These are phyloP conservation scores for Conus canariensis DNA, from an alignment of 2,888 invertebrate genomes.

Conservation along the genomic window DNA sequence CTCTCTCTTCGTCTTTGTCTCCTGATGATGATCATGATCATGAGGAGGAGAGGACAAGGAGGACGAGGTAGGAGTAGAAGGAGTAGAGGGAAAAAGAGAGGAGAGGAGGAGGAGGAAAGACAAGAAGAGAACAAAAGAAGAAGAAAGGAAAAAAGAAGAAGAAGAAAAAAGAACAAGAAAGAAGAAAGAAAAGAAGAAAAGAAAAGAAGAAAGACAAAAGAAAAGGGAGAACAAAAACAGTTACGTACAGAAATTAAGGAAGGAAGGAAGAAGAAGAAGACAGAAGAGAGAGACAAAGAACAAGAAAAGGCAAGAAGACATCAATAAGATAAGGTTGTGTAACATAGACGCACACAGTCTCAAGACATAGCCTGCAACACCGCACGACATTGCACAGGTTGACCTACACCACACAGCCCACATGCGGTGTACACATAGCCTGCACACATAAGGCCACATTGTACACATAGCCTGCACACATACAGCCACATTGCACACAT, in stretches of 20 bases:
- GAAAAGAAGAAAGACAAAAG: not conserved
- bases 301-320: not conserved
- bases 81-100: not conserved
- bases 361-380: not conserved
- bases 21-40: no score
- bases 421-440: constrained; percentile 87
- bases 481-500: not conserved
- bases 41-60: no score
- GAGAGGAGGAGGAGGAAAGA: not conserved
- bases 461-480: not conserved
- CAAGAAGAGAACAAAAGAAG: not conserved
- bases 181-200: not conserved
- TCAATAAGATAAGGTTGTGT: not conserved
- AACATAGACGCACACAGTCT: not conserved
- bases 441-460: constrained; percentile 45
- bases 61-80: not conserved
- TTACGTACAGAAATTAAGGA: no score
- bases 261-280: no score
- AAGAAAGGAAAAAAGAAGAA: not conserved
- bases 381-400: no score
- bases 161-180: not conserved
- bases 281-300: no score
- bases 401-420: no score
- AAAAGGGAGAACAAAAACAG: not conserved
- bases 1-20: no score